These are phyloP conservation scores for Delphinapterus leucas DNA, from an alignment of 2,113 vertebrate species.

Conservation along the genomic window DNA sequence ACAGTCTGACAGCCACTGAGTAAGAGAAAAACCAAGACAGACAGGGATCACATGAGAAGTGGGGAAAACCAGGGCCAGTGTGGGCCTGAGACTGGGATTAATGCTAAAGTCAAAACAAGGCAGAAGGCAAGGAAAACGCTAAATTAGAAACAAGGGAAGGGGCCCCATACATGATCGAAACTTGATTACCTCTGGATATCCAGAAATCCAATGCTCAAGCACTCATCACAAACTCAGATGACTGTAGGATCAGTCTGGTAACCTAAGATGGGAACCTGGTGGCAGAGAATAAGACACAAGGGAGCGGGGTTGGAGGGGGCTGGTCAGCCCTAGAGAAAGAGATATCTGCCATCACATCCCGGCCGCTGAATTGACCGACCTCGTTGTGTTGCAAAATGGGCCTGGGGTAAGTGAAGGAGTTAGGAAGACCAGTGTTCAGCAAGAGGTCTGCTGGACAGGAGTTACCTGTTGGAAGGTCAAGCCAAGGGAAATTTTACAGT, in stretches of 20 bases:
- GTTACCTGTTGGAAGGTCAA: not conserved
- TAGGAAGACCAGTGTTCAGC: not conserved
- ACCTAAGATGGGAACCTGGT: not conserved
- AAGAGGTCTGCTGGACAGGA: not conserved
- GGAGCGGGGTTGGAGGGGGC: rapidly evolving
- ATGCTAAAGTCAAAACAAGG: not conserved
- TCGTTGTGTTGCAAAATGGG: not conserved
- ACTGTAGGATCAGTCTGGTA: not conserved
- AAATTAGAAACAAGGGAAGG: not conserved
- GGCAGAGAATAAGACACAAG: not conserved
- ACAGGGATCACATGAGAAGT: not conserved
- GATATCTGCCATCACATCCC: not conserved
- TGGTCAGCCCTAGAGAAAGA: not conserved
- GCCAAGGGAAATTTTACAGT: not conserved
- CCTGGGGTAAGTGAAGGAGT: not conserved
- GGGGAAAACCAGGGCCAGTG: not conserved
- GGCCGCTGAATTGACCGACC: not conserved
- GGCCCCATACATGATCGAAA: rapidly evolving
- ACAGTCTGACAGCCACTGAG: rapidly evolving
- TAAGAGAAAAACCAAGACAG: not conserved
- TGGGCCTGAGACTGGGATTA: too few species aligned
- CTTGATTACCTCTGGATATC: not conserved
- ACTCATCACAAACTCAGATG: not conserved
- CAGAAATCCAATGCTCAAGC: not conserved
- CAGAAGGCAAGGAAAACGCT: not conserved